Conservation (phyloP, 2,797 vertebrate species). For the Antrozous pallidus region DNA sequence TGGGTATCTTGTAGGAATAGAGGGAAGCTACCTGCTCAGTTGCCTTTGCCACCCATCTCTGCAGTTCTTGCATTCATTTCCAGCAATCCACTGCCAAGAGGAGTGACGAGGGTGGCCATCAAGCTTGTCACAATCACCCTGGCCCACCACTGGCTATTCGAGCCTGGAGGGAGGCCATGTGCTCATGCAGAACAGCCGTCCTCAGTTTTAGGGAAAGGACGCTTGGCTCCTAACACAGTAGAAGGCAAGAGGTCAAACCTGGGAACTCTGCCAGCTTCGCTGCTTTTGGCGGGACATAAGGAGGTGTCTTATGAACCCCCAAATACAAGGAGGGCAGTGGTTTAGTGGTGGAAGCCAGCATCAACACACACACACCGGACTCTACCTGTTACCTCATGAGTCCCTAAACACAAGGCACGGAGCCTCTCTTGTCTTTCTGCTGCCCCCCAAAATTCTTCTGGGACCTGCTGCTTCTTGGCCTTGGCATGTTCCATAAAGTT, state of each 20-base stretch:
- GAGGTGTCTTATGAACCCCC: neutral
- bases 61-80: conserved; percentile 2
- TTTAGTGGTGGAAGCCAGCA: neutral
- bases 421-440: neutral
- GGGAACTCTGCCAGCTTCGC: neutral
- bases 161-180: neutral
- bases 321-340: neutral
- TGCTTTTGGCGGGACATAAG: neutral
- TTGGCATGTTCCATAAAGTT: neutral
- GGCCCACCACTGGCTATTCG: neutral
- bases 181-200: neutral
- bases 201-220: neutral
- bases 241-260: neutral
- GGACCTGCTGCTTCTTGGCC: neutral
- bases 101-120: neutral
- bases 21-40: neutral
- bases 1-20: neutral
- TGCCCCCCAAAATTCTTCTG: neutral
- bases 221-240: neutral
- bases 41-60: neutral
- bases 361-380: neutral
- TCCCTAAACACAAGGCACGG: neutral
- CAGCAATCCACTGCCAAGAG: neutral
- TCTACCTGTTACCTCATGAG: neutral
- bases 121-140: neutral